Conservation (phyloP, 2,888 invertebrate genomes). For the Tromatobia lineatoria region DNA sequence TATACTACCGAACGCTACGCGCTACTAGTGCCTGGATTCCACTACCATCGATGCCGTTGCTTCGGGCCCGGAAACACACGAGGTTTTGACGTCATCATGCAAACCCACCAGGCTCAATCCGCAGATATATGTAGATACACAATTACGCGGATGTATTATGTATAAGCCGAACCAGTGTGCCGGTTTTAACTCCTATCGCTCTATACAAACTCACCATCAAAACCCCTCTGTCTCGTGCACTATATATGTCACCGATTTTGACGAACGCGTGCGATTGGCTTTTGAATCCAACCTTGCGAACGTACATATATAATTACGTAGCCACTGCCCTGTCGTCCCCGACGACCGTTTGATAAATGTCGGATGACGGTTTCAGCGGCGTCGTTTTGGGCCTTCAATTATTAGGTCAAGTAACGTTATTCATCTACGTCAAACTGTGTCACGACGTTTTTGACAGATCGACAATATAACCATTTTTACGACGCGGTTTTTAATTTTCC, state of each 20-base stretch:
- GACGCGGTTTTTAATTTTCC: no score
- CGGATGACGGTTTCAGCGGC: no score
- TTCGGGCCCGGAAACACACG: constrained; percentile 53
- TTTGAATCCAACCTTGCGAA: constrained; percentile 43
- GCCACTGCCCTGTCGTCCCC: no score
- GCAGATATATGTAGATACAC: constrained; percentile 70
- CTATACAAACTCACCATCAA: constrained; percentile 29
- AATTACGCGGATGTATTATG: constrained; percentile 72
- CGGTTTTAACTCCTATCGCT: constrained; percentile 29
- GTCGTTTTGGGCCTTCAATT: no score
- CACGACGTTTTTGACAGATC: no score
- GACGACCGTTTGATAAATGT: no score
- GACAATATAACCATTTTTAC: no score
- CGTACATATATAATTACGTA: background rate
- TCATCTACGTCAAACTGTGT: no score
- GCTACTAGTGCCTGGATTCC: constrained; percentile 36
- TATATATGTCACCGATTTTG: constrained; percentile 6
- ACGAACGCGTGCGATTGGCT: constrained; percentile 55
- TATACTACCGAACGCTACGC: constrained; percentile 70
- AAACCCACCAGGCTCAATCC: constrained; percentile 65
- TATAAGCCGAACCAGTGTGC: constrained; percentile 64
- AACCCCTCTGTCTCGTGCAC: constrained; percentile 15
- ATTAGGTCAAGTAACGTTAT: no score
- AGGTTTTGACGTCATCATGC: constrained; percentile 67
- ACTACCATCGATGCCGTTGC: constrained; percentile 54